A percentile compares a stretch with the other conserved stretches of the same genome.
Conservation (phyloP, 2,888 invertebrate species). For the Beris morrisii region DNA sequence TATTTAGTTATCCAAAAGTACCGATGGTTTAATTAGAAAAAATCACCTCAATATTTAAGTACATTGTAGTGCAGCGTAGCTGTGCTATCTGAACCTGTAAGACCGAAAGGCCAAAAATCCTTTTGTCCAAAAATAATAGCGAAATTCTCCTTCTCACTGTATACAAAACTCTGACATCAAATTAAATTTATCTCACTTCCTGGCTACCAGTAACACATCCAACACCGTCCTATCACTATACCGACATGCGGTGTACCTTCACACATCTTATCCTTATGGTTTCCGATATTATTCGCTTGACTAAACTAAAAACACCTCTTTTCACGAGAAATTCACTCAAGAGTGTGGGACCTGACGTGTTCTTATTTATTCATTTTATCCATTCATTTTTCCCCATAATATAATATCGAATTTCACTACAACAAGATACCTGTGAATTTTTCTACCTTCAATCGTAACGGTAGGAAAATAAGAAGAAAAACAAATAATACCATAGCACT, state of each 20-base stretch:
- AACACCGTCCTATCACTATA: not conserved
- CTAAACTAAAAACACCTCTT: conserved; percentile 29
- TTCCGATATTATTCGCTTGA: conserved; percentile 29
- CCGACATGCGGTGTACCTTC: conserved; percentile 4
- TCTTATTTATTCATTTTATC: conserved; percentile 5
- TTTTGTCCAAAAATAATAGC: no score
- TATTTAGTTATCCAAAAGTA: no score
- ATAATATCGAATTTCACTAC: conserved; percentile 27
- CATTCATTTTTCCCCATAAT: conserved; percentile 10
- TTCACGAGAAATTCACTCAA: conserved; percentile 27
- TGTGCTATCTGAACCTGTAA: no score
- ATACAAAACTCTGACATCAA: no score
- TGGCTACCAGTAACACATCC: not conserved
- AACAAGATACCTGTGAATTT: conserved; percentile 8
- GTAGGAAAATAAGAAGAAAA: not conserved
- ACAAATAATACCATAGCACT: not conserved
- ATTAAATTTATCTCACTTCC: conserved; percentile 8
- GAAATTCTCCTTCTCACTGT: no score
- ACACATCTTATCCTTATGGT: conserved; percentile 21
- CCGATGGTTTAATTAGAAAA: no score
- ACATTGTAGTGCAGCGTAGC: no score
- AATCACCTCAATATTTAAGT: no score
- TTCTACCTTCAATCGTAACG: not conserved
- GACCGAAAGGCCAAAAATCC: no score
- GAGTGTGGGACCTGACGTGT: conserved; percentile 10